Evolutionary conservation across 1,140 invertebrate species (phyloP).

Genomic region (Bemisia tabaci): DNA sequence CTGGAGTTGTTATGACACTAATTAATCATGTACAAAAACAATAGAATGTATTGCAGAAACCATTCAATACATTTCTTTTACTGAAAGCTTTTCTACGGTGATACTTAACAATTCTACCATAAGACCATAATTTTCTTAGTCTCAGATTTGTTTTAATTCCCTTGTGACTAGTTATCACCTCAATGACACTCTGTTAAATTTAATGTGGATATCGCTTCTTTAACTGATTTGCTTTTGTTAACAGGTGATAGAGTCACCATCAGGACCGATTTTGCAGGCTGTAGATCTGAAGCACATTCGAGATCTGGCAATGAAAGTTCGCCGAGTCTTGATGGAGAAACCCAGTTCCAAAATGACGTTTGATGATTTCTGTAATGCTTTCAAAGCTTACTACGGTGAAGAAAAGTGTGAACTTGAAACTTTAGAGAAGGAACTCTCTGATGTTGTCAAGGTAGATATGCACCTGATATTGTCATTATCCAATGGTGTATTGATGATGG

Average conservation of each 20-base stretch:
- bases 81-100: no score
- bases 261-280: constrained; percentile 28
- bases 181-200: no score
- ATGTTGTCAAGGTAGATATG: constrained; percentile 35
- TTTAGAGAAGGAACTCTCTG: constrained; percentile 34
- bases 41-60: no score
- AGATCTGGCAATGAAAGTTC: constrained; percentile 36
- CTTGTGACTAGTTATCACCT: no score
- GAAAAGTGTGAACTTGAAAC: constrained; percentile 33
- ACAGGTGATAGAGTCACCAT: constrained; percentile 16
- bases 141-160: no score
- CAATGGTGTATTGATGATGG: no score
- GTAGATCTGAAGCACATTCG: constrained; percentile 33
- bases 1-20: no score
- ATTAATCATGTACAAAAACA: no score
- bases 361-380: constrained; percentile 35
- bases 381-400: constrained; percentile 33
- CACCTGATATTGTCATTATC: no score
- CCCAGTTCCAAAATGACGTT: constrained; percentile 34
- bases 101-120: no score
- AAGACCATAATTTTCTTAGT: no score
- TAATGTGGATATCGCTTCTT: background rate
- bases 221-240: constrained; percentile 8
- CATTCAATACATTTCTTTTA: no score
- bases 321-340: constrained; percentile 40